Evolutionary conservation across 2,113 vertebrate species (phyloP).

Genomic region (Sceloporus tristichus): DNA sequence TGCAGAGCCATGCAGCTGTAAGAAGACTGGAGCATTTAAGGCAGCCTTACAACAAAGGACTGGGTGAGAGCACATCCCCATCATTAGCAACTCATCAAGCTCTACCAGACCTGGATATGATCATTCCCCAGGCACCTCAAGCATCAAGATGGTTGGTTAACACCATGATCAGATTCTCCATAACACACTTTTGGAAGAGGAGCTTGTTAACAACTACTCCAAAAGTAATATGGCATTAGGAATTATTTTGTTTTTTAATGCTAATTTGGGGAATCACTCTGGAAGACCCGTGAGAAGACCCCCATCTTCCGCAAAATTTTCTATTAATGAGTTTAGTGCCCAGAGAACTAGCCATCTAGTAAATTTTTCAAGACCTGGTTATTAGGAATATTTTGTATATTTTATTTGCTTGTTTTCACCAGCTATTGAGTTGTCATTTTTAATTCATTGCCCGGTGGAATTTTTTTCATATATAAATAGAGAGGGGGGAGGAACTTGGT

Average conservation of each 20-base stretch:
- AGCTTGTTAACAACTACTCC: constrained; percentile 26
- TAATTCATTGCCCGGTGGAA: constrained; percentile 76
- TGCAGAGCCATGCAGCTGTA: neutral
- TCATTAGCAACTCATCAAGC: constrained; percentile 30
- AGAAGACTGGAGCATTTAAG: neutral
- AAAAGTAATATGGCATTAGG: constrained; percentile 49
- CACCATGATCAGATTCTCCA: constrained; percentile 38
- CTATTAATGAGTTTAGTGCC: constrained; percentile 70
- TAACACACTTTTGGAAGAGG: neutral
- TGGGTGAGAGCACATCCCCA: neutral
- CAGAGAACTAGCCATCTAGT: constrained; percentile 61
- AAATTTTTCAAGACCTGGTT: constrained; percentile 74
- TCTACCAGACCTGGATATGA: constrained; percentile 25
- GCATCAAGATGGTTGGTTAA: constrained; percentile 36
- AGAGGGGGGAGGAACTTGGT: constrained; percentile 44
- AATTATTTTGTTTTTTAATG: constrained; percentile 46
- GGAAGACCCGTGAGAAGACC: constrained; percentile 32
- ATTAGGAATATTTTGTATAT: constrained; percentile 76
- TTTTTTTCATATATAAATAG: constrained; percentile 38
- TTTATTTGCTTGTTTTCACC: constrained; percentile 73
- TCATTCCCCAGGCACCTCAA: neutral
- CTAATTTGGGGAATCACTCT: constrained; percentile 53
- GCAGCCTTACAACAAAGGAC: neutral
- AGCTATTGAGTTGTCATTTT: constrained; percentile 72
- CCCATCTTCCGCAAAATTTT: constrained; percentile 51